phyloP scores from a whole-genome alignment of 2,888 invertebrate genomes.

The Caenorhabditis becei region DNA sequence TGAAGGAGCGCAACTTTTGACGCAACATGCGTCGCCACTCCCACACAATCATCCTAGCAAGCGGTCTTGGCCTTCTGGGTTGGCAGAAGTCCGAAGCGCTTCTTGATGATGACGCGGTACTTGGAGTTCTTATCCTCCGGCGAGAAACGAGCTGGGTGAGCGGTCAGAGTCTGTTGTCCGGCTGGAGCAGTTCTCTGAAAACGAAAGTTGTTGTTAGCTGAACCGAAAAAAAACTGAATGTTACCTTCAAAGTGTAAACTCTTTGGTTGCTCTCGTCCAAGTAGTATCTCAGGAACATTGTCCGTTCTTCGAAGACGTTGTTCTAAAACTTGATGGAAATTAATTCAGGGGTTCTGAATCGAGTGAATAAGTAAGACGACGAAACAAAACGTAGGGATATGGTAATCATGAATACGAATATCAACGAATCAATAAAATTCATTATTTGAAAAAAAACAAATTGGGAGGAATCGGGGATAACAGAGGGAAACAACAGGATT shows the following conservation, averaged over 20 bases:
- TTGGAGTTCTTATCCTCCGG: conserved; percentile 95
- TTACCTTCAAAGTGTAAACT: conserved; percentile 91
- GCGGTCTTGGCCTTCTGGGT: conserved; percentile 87
- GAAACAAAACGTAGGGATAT: conserved; percentile 2
- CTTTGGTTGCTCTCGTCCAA: conserved; percentile 89
- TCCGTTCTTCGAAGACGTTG: conserved; percentile 31
- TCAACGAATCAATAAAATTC: conserved; percentile 20
- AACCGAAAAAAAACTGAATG: background rate
- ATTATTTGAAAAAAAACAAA: conserved; percentile 6
- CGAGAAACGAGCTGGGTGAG: conserved; percentile 95
- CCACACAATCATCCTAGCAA: conserved; percentile 75
- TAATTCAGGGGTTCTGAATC: background rate
- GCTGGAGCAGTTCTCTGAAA: conserved; percentile 88
- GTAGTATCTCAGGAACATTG: conserved; percentile 89
- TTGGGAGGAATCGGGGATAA: conserved; percentile 3
- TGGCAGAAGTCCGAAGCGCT: conserved; percentile 90
- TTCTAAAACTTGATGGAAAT: conserved; percentile 13
- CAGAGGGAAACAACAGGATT: conserved; percentile 32
- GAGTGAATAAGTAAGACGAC: conserved; percentile 7
- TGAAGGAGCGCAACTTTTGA: conserved; percentile 71
- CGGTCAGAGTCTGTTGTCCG: conserved; percentile 90
- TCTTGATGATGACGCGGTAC: conserved; percentile 91
- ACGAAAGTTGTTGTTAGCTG: no score
- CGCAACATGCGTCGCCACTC: conserved; percentile 74
- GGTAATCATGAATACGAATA: background rate